A percentile compares a stretch with the other conserved stretches of the same genome.
Conservation (phyloP, 1,140 invertebrate species). For the Neotoxoptera formosana region DNA sequence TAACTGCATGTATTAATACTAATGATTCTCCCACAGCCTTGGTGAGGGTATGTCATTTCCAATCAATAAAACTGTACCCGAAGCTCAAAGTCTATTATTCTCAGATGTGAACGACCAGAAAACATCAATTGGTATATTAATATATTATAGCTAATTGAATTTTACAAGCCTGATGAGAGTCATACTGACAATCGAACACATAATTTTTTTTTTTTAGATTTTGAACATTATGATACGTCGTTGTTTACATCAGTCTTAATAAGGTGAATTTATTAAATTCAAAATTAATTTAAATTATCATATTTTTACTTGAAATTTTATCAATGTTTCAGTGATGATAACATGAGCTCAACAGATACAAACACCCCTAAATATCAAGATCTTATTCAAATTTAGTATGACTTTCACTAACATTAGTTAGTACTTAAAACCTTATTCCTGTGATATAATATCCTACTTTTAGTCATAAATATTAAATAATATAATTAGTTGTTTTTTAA, state of each 20-base stretch:
- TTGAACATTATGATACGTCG: neutral
- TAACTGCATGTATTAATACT: constrained; percentile 53
- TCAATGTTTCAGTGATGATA: constrained; percentile 44
- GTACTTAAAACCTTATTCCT: constrained; percentile 30
- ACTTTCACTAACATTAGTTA: neutral
- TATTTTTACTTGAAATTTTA: neutral
- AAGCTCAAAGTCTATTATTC: constrained; percentile 50
- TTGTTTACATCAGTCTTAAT: constrained; percentile 41
- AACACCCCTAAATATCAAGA: constrained; percentile 46
- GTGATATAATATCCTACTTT: constrained; percentile 27
- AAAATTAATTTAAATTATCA: neutral
- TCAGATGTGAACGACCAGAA: constrained; percentile 35
- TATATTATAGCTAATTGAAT: neutral
- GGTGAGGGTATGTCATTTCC: constrained; percentile 49
- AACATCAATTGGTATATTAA: constrained; percentile 54
- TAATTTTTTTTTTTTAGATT: constrained; percentile 18
- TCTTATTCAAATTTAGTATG: constrained; percentile 49
- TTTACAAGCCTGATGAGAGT: neutral
- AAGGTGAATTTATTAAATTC: neutral
- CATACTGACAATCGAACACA: neutral
- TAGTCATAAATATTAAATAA: neutral
- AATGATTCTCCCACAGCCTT: constrained; percentile 44
- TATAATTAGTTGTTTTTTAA: neutral
- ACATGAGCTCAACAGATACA: neutral
- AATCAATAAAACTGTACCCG: constrained; percentile 41